Base-by-base conservation (phyloP, 1,140 invertebrate species). In the Lordiphosa stackelbergi region DNA sequence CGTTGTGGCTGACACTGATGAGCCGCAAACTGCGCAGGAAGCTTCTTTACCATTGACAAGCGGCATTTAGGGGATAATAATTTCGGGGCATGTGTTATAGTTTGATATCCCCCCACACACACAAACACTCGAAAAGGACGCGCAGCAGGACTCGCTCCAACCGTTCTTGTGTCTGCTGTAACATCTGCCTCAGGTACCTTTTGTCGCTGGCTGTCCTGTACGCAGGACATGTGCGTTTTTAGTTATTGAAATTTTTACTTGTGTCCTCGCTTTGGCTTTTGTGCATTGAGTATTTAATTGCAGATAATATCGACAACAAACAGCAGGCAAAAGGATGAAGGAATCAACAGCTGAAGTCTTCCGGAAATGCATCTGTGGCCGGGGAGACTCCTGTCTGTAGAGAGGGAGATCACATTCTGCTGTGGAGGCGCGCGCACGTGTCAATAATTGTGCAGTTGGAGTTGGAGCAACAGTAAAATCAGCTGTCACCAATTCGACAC, bases 161-260 rank as follows among this genome's bases (percentile, higher is more conserved):
- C 66, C 77, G 69, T 64, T 59, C 16, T 41, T 41, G 8, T 31
- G 22, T 48, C n/a, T 46, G 42, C 36, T 53, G 49, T 54, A 81
- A 81, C 75, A 81, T 75, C 75, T 81, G 75, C 75, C 69, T 11
- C 13, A 28, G 4, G 28, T 37, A 42, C 22, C 63, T 57, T 24
- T 41, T 43, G 34, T 53, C 11, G 35, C 8, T 11, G 12, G 28
- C 35, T 11, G 54, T 60, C 53, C 41, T 48, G 45, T 52, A 51
- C 28, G 12, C 56, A 69, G 78, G 77, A 84, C 77, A 81, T 81
- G 77, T 81, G 77, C 77, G 77, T 81, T 81, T 81, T 81, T 81
- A 83, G 77, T 81, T 81, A 81, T 81, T 81, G 77, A 81, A 81
- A 77, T 83, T 81, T 83, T 83, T 84, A 81, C 77, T 77, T 81